Percentiles rank a stretch among this genome's conserved stretches.
Evolutionary conservation across 1,140 invertebrate species (phyloP).

Genomic region (Eupristina koningsbergeri): DNA sequence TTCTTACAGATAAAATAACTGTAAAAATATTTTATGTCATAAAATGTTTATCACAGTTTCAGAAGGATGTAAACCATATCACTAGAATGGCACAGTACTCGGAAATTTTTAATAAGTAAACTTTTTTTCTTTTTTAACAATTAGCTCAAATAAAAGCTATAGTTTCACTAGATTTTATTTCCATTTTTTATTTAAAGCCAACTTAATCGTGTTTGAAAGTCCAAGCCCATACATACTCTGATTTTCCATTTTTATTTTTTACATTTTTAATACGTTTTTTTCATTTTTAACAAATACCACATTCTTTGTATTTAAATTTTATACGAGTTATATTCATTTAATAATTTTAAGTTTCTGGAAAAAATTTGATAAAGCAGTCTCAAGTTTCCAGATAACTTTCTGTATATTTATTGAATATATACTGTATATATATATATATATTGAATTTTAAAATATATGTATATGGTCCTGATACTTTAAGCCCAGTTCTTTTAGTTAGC

Average conservation of each 20-base stretch:
- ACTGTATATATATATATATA: no score
- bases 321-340: neutral
- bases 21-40: constrained; percentile 26
- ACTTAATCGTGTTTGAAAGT: no score
- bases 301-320: constrained; percentile 3
- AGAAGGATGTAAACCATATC: neutral
- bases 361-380: neutral
- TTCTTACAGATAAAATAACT: neutral
- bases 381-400: neutral
- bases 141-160: neutral
- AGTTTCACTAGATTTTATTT: no score
- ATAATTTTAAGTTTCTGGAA: neutral
- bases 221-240: no score
- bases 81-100: no score
- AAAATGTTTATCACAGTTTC: constrained; percentile 3
- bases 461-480: neutral
- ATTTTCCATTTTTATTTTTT: no score
- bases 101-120: no score
- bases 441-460: neutral
- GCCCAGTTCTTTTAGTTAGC: neutral
- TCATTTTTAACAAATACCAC: neutral
- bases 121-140: no score
- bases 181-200: no score
- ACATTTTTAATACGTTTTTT: neutral
- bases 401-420: no score